phyloP scores from a whole-genome alignment of 2,888 invertebrate genomes.

The Panopea generosa region DNA sequence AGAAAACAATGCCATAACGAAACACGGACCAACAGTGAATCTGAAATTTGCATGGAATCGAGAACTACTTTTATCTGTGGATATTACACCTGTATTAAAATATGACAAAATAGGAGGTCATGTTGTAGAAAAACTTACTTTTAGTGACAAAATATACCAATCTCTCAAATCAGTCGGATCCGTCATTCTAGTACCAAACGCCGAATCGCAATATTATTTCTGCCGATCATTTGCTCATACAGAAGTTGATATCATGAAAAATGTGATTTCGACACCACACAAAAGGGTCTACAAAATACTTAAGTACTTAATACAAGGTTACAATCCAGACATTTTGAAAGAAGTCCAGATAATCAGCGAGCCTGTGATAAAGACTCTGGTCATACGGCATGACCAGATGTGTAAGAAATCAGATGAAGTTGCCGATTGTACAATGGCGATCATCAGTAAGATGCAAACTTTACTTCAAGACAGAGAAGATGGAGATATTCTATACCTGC shows the following conservation, averaged over 20 bases:
- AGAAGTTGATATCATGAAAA: conserved; percentile 36
- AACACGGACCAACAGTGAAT: conserved; percentile 19
- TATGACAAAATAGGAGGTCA: conserved; percentile 14
- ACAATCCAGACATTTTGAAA: conserved; percentile 15
- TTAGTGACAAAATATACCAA: conserved; percentile 18
- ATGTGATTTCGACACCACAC: conserved; percentile 16
- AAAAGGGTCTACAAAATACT: conserved; percentile 36
- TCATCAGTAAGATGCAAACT: conserved; percentile 42
- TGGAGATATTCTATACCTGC: conserved; percentile 16
- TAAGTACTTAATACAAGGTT: conserved; percentile 42
- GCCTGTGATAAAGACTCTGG: conserved; percentile 31
- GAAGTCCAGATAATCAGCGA: conserved; percentile 43
- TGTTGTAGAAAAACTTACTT: background rate
- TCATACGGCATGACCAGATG: conserved; percentile 24
- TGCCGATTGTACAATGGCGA: conserved; percentile 47
- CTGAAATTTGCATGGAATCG: conserved; percentile 46
- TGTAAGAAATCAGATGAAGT: conserved; percentile 29
- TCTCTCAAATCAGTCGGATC: conserved; percentile 16
- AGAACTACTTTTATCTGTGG: conserved; percentile 28
- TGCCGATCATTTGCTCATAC: conserved; percentile 32
- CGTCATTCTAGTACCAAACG: conserved; percentile 26
- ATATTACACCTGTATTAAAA: conserved; percentile 37
- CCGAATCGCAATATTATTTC: conserved; percentile 33
- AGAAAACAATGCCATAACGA: conserved; percentile 23
- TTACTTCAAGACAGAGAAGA: conserved; percentile 15